Evolutionary conservation across 2,113 vertebrate species (phyloP), one percentile per base, ranked within the genome.

Genomic region (Oryzias melastigma): DNA sequence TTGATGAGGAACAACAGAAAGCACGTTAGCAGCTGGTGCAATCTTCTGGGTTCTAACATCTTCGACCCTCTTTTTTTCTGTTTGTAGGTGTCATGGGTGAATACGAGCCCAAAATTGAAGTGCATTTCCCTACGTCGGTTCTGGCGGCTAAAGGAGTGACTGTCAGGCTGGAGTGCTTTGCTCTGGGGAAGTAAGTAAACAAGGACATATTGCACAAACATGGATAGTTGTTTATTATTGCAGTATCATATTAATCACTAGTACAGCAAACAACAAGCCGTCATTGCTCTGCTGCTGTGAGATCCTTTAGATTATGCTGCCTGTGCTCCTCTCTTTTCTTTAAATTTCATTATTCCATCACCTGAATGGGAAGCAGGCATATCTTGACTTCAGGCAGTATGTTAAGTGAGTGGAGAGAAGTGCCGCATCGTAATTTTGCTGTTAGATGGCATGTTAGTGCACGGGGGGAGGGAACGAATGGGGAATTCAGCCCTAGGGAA

Each of bases 81-180:
- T 71, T 92, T 90, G 58, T 85, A 98, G 96, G 95, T 89, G 91
- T 95, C 84, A 98, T 98, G 96, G 96, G 95, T 60, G 96, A 98
- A 87, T 98, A 98, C 75, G 96, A 98, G 88, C 96, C 96, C 58
- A 98, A 98, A 95, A 96, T 98, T 87, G 96, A 98, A 91, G 94
- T 98, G 73, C 95, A 98, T 91, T 98, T 98, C 83, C 93, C 93
- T 27, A 86, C 92, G 61, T 95, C 87, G 19, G 93, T 96, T 56
- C 93, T 94, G 64, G 93, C 95, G 81, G 94, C 95, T 82, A 96
- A 86, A 80, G 96, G 96, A 90, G 86, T 91, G 63, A 96, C 95
- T 16, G 93, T 98, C 86, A 94, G 91, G 66, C 92, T 98, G 92
- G 96, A 98, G 67, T 98, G 96, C 85, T 98, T 98, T 74, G 95